A percentile compares a stretch with the other conserved stretches of the same genome.
phyloP scores from a whole-genome alignment of 2,797 vertebrate genomes.

The Alosa sapidissima region DNA sequence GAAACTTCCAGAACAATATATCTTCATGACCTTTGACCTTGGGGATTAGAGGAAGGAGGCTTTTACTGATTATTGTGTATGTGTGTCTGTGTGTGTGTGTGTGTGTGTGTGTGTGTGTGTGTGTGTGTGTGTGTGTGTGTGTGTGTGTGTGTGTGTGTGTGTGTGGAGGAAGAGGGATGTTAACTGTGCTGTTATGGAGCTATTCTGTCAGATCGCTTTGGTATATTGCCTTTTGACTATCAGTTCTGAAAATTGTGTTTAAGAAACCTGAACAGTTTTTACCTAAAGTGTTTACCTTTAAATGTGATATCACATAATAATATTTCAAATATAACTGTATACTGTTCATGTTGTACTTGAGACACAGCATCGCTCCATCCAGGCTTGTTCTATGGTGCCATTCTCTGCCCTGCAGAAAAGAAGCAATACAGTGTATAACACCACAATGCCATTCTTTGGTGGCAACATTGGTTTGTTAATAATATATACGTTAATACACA shows the following conservation, averaged over 20 bases:
- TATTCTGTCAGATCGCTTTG: background rate
- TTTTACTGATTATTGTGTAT: background rate
- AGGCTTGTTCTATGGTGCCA: background rate
- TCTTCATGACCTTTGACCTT: constrained; percentile 2
- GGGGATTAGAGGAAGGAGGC: background rate
- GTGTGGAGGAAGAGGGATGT: background rate
- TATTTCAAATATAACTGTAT: too few relatives aligned
- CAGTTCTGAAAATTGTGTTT: background rate
- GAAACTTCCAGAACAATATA: constrained; percentile 48
- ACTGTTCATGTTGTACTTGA: background rate
- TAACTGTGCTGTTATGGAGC: background rate
- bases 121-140: background rate
- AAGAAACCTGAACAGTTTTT: too few relatives aligned
- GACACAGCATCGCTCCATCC: background rate
- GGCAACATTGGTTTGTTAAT: background rate
- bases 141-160: background rate
- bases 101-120: background rate
- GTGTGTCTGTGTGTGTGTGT: background rate
- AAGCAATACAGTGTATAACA: background rate
- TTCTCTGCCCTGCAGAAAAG: background rate
- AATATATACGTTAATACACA: background rate
- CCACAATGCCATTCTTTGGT: background rate
- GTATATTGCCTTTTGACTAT: background rate
- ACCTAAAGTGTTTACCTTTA: too few relatives aligned
- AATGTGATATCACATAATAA: too few relatives aligned